phyloP scores from a whole-genome alignment of 37 sponge, comb jelly and placozoan genomes.

The Corticium candelabrum region DNA sequence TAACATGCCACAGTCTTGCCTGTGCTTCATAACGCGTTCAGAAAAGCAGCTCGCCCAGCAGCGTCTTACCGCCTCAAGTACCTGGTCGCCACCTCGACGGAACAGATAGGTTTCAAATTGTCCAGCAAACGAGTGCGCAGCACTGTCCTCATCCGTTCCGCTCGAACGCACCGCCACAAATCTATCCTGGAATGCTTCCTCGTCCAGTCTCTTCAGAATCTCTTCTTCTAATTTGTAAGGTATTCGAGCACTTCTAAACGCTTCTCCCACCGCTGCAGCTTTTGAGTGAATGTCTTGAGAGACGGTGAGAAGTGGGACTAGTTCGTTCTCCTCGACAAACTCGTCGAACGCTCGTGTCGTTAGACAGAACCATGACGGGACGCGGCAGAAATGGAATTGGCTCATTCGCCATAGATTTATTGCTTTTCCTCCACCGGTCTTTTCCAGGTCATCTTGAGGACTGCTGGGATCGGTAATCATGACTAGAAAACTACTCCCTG shows the following conservation, averaged over 20 bases:
- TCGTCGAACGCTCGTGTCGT: slow-evolving; percentile 42
- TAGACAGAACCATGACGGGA: slow-evolving; percentile 68
- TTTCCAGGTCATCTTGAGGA: neutral
- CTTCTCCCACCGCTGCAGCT: slow-evolving; percentile 9
- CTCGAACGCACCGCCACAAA: slow-evolving; percentile 78
- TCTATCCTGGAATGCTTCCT: slow-evolving; percentile 16
- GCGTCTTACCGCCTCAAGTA: slow-evolving; percentile 33
- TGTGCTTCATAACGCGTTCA: slow-evolving; percentile 66
- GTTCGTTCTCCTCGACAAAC: slow-evolving; percentile 20
- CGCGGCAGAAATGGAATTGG: slow-evolving; percentile 12
- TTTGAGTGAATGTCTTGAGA: neutral
- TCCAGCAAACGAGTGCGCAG: slow-evolving; percentile 79
- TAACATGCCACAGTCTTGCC: slow-evolving; percentile 44
- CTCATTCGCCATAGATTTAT: slow-evolving; percentile 42
- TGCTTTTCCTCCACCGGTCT: slow-evolving; percentile 54
- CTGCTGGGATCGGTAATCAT: neutral
- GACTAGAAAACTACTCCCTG: too few relatives aligned
- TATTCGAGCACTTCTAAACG: slow-evolving; percentile 18
- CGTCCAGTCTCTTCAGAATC: slow-evolving; percentile 11
- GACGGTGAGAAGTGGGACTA: neutral
- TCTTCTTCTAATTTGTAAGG: slow-evolving; percentile 26
- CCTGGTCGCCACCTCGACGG: slow-evolving; percentile 41
- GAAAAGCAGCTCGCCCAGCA: slow-evolving; percentile 81
- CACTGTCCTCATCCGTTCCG: slow-evolving; percentile 84
- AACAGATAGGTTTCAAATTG: slow-evolving; percentile 82